phyloP scores from a whole-genome alignment of 2,797 vertebrate species.

The Trematomus bernacchii region DNA sequence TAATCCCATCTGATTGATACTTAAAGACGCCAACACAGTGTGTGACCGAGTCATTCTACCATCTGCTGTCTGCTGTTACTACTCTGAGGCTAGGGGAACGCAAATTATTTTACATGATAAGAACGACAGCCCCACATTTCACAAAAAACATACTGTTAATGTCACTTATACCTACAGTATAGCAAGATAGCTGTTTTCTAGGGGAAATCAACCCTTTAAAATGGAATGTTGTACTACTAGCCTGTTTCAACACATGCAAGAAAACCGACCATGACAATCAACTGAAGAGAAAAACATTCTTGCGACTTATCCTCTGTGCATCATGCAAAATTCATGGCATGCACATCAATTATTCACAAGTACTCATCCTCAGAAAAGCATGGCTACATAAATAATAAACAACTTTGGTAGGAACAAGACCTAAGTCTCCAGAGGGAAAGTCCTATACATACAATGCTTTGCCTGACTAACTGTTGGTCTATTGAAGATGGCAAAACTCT shows the following conservation, averaged over 20 bases:
- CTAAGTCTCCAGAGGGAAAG: slow-evolving; percentile 43
- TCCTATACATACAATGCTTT: slow-evolving; percentile 47
- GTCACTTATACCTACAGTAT: slow-evolving; percentile 8
- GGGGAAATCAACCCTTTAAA: slow-evolving; percentile 20
- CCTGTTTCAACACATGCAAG: slow-evolving; percentile 31
- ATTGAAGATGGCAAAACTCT: slow-evolving; percentile 53
- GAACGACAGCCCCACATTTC: slow-evolving; percentile 5
- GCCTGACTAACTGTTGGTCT: slow-evolving; percentile 44
- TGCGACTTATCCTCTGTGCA: slow-evolving; percentile 45
- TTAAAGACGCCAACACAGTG: slow-evolving; percentile 34
- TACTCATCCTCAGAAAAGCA: slow-evolving; percentile 57
- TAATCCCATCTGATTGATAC: slow-evolving; percentile 64
- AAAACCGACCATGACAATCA: slow-evolving; percentile 48
- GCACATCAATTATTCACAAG: too few relatives aligned
- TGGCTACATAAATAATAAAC: slow-evolving; percentile 70
- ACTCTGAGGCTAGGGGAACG: slow-evolving; percentile 12
- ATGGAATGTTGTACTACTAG: background rate
- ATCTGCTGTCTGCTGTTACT: slow-evolving; percentile 59
- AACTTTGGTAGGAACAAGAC: slow-evolving; percentile 59
- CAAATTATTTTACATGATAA: slow-evolving; percentile 19
- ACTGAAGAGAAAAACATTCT: slow-evolving; percentile 13
- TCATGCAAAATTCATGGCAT: slow-evolving; percentile 62
- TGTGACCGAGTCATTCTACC: slow-evolving; percentile 39
- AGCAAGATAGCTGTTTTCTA: slow-evolving; percentile 8
- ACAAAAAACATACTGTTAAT: background rate